phyloP scores from a whole-genome alignment of 2,888 invertebrate genomes.

The Timema cristinae region DNA sequence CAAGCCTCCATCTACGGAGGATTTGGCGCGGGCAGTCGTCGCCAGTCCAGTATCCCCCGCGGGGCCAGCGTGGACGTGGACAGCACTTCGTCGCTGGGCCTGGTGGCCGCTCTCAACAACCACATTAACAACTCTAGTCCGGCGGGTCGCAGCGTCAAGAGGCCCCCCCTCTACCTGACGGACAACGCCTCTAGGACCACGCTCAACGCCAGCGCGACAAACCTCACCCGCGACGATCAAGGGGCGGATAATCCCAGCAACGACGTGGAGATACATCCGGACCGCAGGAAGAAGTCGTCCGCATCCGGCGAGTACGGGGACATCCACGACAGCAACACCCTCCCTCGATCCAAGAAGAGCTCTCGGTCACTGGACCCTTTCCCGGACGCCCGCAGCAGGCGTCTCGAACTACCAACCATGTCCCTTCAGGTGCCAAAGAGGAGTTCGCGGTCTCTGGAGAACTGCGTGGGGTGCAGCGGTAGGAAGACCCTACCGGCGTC shows the following conservation, averaged over 20 bases:
- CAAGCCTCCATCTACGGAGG: conserved; percentile 70
- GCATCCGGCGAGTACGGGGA: not conserved
- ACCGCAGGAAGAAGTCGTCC: not conserved
- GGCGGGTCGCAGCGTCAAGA: conserved; percentile 46
- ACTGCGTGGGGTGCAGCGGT: conserved; percentile 46
- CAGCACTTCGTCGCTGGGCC: conserved; percentile 53
- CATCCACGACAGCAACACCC: conserved; percentile 11
- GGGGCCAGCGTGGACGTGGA: conserved; percentile 50
- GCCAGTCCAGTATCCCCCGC: conserved; percentile 63
- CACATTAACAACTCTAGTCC: conserved; percentile 47
- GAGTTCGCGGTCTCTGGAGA: conserved; percentile 48
- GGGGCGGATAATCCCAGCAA: not conserved
- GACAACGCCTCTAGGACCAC: conserved; percentile 21
- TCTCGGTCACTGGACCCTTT: conserved; percentile 64
- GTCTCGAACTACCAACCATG: conserved; percentile 11
- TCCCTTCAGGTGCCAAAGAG: conserved; percentile 36
- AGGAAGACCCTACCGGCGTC: conserved; percentile 45
- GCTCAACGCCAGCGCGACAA: conserved; percentile 19
- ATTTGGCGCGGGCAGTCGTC: conserved; percentile 54
- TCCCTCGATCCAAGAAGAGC: conserved; percentile 48
- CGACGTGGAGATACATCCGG: not conserved
- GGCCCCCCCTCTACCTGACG: conserved; percentile 43
- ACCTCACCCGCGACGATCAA: not conserved
- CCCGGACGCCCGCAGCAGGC: conserved; percentile 41
- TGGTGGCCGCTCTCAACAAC: conserved; percentile 10